Evolutionary conservation across 64 coral and sea anemone genomes (phyloP).

Genomic region (Astreopora myriophthalma): DNA sequence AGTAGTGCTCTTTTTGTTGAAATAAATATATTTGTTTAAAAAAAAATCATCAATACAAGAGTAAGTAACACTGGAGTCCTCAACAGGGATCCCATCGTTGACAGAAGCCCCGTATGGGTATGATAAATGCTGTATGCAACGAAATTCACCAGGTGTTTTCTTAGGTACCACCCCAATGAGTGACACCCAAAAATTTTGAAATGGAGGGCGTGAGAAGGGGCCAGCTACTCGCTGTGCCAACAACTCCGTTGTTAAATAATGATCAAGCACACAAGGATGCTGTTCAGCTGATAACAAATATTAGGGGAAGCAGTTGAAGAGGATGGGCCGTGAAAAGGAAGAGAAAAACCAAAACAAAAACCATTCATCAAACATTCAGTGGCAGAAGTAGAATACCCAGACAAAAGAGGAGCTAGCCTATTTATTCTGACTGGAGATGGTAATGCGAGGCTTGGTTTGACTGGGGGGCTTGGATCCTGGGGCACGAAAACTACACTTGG

Average conservation of each 20-base stretch:
- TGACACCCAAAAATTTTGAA: conserved; percentile 12
- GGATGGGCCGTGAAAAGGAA: conserved; percentile 16
- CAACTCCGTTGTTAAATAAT: conserved; percentile 36
- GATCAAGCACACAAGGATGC: conserved; percentile 10
- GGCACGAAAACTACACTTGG: not conserved
- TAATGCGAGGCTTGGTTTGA: not conserved
- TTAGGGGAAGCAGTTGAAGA: conserved; percentile 7
- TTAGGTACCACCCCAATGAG: conserved; percentile 57
- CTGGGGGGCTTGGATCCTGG: not conserved
- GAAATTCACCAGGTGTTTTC: conserved; percentile 44
- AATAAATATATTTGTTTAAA: no score
- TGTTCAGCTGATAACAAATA: conserved; percentile 21
- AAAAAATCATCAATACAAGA: conserved; percentile 18
- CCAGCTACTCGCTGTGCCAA: conserved; percentile 29
- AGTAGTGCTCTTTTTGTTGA: no score
- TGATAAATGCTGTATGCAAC: conserved; percentile 39
- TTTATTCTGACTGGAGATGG: conserved; percentile 40
- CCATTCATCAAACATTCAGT: not conserved
- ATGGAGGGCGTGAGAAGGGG: conserved; percentile 44
- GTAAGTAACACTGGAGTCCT: conserved; percentile 32
- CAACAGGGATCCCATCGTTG: conserved; percentile 41
- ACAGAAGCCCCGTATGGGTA: conserved; percentile 24
- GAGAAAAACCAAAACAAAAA: conserved; percentile 45
- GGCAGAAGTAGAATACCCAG: not conserved
- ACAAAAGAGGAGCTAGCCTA: not conserved